These are phyloP conservation scores for Caenorhabditis sp. DNA, from an alignment of 2,888 invertebrate genomes.

Conservation along the genomic window DNA sequence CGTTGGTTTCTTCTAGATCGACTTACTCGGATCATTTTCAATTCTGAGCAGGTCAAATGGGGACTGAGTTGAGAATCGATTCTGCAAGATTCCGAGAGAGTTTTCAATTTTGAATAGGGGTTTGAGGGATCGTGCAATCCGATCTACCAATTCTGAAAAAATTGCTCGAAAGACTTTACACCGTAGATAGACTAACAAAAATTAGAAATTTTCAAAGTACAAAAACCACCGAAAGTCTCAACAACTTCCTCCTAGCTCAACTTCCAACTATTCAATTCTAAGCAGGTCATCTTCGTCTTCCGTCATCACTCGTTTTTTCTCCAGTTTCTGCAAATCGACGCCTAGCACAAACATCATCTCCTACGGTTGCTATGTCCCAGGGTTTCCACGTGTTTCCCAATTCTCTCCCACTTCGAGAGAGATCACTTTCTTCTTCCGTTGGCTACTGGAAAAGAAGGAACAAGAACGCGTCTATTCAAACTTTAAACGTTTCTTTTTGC, in stretches of 20 bases:
- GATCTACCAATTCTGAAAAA: too few species aligned
- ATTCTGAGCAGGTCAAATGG: conserved; percentile 9
- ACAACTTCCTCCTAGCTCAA: conserved; percentile 22
- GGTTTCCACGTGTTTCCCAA: conserved; percentile 20
- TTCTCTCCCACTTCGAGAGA: conserved; percentile 8
- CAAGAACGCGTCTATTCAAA: conserved; percentile 15
- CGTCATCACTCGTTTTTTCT: conserved; percentile 10
- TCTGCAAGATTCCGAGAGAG: too few species aligned
- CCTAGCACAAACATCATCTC: conserved; percentile 44
- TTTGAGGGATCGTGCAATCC: background rate
- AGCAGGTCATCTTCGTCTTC: conserved; percentile 24
- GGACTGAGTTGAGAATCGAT: background rate
- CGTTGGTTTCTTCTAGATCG: conserved; percentile 9
- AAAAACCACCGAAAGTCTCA: background rate
- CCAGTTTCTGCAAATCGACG: background rate
- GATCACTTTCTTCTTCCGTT: conserved; percentile 29
- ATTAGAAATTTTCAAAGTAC: conserved; percentile 11
- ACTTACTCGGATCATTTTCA: conserved; percentile 14
- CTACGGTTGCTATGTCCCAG: conserved; percentile 32
- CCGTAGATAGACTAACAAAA: too few species aligned
- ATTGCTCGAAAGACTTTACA: too few species aligned
- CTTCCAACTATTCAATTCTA: conserved; percentile 36
- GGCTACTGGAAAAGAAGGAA: background rate
- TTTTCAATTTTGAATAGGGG: too few species aligned
- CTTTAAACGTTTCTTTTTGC: conserved; percentile 27